Evolutionary conservation across 2,888 invertebrate species (phyloP), one percentile per base, ranked within the genome.

Genomic region (Drosophila kanekoi): DNA sequence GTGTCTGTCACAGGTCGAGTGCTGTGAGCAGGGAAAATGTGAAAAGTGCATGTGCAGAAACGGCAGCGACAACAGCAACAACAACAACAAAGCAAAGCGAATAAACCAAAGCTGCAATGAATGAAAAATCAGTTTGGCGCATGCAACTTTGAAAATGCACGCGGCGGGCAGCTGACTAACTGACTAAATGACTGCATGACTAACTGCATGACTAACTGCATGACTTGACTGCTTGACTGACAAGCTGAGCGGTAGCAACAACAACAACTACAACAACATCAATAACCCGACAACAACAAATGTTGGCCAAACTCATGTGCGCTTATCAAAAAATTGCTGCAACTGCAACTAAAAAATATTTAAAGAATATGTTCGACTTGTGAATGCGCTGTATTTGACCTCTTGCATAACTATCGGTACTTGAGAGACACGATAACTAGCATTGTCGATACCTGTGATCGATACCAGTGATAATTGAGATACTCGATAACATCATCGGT

Each of bases 111-210:
- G 80, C 86, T 85, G 68, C 86, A 89, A 85, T 89, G 83, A 89
- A 84, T 84, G 89, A 88, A 88, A 83, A 85, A 81, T 89, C 89
- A 86, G 87, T 76, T 81, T 89, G 87, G 62, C 64, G 65, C 89
- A 89, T 89, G 88, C 89, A 81, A 87, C 66, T 79, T 80, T 66
- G 48, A 43, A 79, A 80, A 63, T 77, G 87, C 85, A 85, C 87
- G 65, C 77, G 62, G 57, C 62, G 76, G 59, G 43, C 62, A 65
- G 73, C 65, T 67, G 60, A 66, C 61, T 68, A 61, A 71, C 62
- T 76, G 63, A 71, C 51, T 58, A 44, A 51, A 14, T 69, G 75
- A 77, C 69, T 67, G 68, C 52, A 59, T 67, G 72, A 64, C 72
- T 67, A 70, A 61, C 60, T 71, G 74, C 69, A 43, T 79, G 82